Evolutionary conservation across 2,888 invertebrate genomes (phyloP), one percentile per base, ranked within the genome.

Genomic region (Xestia sexstrigata): DNA sequence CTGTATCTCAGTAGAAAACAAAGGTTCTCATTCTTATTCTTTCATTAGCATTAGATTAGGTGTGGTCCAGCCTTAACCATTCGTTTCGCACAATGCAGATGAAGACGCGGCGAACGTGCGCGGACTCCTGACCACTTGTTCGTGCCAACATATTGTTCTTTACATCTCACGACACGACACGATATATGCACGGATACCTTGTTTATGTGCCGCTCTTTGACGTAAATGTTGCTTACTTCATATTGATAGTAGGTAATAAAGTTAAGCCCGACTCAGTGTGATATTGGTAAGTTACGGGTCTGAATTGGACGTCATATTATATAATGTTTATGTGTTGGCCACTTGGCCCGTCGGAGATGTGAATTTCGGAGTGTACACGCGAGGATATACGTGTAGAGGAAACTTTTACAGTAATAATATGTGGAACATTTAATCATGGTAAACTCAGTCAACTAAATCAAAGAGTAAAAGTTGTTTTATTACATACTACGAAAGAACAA

Each of bases 181-280:
- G 70, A 74, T 78, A 74, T 86, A 85, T 70, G 78, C 52, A 62
- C 60, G 47, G 47, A 70, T 89, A 86, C 89, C 84, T 89, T 91
- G 91, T 92, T 92, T 92, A 93, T 93, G 93, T 90, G 88, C 91
- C 91, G 91, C 81, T 66, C 82, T 84, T 86, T 89, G 91, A 91
- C 90, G 85, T 90, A 90, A 91, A 92, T 91, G 89, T 86, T 88
- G 82, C 87, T 89, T 88, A 87, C 87, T 88, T 85, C 84, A 88
- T 82, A 85, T 82, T 83, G 79, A 83, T 84, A 72, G 84, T n/a
- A n/a, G n/a, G n/a, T 87, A 87, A 87, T 89, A 90, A 90, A 90
- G 82, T 81, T 76, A 72, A 80, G 69, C 76, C 82, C 65, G 62
- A 76, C 85, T 85, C 78, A 85, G 78, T 83, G 74, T 86, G 74